phyloP scores from a whole-genome alignment of 2,888 invertebrate species.

The Drosophila acutilabella region DNA sequence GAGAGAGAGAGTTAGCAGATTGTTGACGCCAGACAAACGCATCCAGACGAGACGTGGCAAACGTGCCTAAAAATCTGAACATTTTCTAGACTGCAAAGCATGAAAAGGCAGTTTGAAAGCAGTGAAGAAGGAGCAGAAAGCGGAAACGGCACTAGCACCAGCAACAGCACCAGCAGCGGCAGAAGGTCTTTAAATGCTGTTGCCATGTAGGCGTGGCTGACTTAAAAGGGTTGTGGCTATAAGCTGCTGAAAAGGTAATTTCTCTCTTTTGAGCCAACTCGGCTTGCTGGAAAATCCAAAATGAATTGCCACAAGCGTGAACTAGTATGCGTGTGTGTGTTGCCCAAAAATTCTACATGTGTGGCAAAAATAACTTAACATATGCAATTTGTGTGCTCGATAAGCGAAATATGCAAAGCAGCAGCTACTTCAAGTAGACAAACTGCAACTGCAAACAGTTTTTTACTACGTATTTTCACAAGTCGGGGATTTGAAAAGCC shows the following conservation, averaged over 20 bases:
- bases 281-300: constrained; percentile 41
- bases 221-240: constrained; percentile 48
- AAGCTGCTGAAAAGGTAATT: constrained; percentile 69
- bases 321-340: constrained; percentile 29
- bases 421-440: constrained; percentile 46
- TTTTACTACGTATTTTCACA: constrained; percentile 43
- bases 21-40: constrained; percentile 53
- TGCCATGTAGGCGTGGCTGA: constrained; percentile 53
- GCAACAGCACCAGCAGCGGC: constrained; percentile 21
- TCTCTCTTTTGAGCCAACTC: constrained; percentile 49
- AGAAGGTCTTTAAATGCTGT: constrained; percentile 37
- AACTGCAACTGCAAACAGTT: constrained; percentile 14
- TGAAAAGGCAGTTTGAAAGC: constrained; percentile 67
- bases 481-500: constrained; percentile 10
- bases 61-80: constrained; percentile 77
- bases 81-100: constrained; percentile 69
- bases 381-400: constrained; percentile 72
- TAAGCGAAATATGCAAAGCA: constrained; percentile 73
- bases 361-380: constrained; percentile 64
- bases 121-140: constrained; percentile 20
- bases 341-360: constrained; percentile 25
- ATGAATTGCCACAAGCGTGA: constrained; percentile 64
- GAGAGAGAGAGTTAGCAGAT: constrained; percentile 7
- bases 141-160: constrained; percentile 25
- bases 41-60: constrained; percentile 57